Conservation (phyloP, 1,140 invertebrate genomes). For the Orussus abietinus region DNA sequence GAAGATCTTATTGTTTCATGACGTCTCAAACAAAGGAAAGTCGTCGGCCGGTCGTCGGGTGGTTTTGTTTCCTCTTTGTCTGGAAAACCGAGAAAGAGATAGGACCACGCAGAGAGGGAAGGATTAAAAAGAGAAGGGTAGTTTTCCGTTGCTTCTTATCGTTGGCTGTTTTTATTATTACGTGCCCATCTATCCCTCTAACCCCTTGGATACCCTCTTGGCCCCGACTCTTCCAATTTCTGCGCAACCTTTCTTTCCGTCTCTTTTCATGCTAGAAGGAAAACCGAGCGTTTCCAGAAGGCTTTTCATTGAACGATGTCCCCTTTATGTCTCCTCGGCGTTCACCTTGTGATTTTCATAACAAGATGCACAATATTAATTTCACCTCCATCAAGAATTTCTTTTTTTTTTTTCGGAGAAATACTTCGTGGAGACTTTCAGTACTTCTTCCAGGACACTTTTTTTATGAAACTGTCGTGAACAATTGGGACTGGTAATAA, state of each 20-base stretch:
- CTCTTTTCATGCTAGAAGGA: too few species aligned
- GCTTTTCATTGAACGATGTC: too few species aligned
- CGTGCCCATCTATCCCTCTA: conserved; percentile 20
- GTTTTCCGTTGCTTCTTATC: conserved; percentile 14
- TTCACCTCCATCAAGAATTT: too few species aligned
- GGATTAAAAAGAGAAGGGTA: background rate
- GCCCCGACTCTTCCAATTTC: conserved; percentile 2
- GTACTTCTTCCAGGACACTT: too few species aligned
- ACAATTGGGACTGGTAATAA: too few species aligned
- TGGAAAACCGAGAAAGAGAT: conserved; percentile 11
- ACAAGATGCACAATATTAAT: conserved; percentile 23
- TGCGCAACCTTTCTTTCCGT: background rate
- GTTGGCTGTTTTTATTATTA: conserved; percentile 25
- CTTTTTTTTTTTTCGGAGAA: too few species aligned
- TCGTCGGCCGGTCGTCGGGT: conserved; percentile 1
- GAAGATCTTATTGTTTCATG: conserved; percentile 24
- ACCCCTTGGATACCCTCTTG: conserved; percentile 13
- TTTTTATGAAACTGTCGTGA: too few species aligned
- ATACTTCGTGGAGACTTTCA: too few species aligned
- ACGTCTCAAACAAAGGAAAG: conserved; percentile 19
- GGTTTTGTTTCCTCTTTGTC: too few species aligned
- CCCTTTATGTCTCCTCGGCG: too few species aligned
- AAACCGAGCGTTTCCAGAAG: too few species aligned
- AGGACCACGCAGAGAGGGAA: too few species aligned
- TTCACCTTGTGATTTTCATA: conserved; percentile 9